Percentiles rank a stretch among this genome's conserved stretches.
These are phyloP conservation scores for Drosophila busckii DNA, from an alignment of 1,140 invertebrate species.

Conservation along the genomic window DNA sequence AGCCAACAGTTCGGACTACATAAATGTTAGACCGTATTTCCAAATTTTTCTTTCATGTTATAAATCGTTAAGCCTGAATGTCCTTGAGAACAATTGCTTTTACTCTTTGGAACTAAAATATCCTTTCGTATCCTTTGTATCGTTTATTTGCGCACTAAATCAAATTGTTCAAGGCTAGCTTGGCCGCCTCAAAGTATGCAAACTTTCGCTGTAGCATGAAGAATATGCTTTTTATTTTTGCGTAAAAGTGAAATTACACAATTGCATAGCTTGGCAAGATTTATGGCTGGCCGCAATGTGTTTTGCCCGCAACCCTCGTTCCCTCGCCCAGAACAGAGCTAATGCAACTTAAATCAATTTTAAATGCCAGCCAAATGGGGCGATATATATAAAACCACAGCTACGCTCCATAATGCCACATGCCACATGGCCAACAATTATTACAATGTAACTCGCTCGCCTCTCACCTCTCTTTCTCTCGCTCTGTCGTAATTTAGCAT, in stretches of 20 bases:
- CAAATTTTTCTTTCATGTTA: too few species aligned
- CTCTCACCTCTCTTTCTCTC: too few species aligned
- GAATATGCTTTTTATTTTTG: too few species aligned
- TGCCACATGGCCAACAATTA: conserved; percentile 32
- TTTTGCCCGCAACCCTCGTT: conserved; percentile 5
- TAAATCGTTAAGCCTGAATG: too few species aligned
- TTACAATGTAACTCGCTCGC: too few species aligned
- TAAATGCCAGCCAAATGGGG: conserved; percentile 52
- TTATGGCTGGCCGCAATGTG: conserved; percentile 53
- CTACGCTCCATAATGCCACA: conserved; percentile 28
- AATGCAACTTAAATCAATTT: conserved; percentile 71
- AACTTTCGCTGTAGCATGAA: conserved; percentile 27
- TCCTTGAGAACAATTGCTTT: too few species aligned
- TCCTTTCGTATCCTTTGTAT: too few species aligned
- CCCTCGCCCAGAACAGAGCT: conserved; percentile 16
- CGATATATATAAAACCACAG: conserved; percentile 29
- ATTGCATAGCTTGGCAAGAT: conserved; percentile 38
- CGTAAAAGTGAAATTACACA: conserved; percentile 35
- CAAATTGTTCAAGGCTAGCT: conserved; percentile 3
- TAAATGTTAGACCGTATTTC: too few species aligned
- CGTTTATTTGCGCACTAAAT: conserved; percentile 11
- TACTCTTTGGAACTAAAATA: too few species aligned
- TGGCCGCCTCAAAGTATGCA: conserved; percentile 35
- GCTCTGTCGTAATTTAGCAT: conserved; percentile 61
- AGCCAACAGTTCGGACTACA: too few species aligned